These are phyloP conservation scores for Coendou prehensilis DNA, from an alignment of 2,797 vertebrate genomes.

Conservation along the genomic window DNA sequence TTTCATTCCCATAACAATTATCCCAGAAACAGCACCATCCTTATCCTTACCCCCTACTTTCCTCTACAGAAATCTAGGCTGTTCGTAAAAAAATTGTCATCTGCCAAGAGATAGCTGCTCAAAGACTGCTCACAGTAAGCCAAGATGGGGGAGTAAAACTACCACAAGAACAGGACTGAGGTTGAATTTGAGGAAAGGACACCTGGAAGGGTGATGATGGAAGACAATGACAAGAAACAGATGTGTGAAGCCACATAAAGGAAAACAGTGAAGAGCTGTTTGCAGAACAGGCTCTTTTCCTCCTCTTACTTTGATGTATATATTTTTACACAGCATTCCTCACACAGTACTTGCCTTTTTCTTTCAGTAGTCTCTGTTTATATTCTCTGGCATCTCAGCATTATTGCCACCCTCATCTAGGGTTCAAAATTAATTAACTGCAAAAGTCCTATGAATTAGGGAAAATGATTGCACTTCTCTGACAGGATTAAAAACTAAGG, in stretches of 20 bases:
- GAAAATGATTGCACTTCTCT: background rate
- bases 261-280: background rate
- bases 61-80: conserved; percentile 66
- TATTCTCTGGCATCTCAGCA: conserved; percentile 8
- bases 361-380: conserved; percentile 1
- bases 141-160: background rate
- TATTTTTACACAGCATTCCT: conserved; percentile 14
- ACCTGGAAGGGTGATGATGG: background rate
- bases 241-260: background rate
- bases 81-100: conserved; percentile 41
- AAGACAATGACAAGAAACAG: conserved; percentile 8
- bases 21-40: conserved; percentile 63
- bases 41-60: conserved; percentile 36
- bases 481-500: conserved; percentile 26
- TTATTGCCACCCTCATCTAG: background rate
- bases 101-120: conserved; percentile 58
- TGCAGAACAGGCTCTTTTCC: background rate
- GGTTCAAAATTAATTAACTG: conserved; percentile 28
- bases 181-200: conserved; percentile 23
- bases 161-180: background rate
- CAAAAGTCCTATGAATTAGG: background rate
- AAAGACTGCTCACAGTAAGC: conserved; percentile 32
- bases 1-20: conserved; percentile 80
- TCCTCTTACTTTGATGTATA: background rate
- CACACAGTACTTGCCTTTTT: background rate